Percentiles rank a stretch among this genome's conserved stretches.
Conservation (phyloP, 2,888 invertebrate species). For the Ennomos erosarius region DNA sequence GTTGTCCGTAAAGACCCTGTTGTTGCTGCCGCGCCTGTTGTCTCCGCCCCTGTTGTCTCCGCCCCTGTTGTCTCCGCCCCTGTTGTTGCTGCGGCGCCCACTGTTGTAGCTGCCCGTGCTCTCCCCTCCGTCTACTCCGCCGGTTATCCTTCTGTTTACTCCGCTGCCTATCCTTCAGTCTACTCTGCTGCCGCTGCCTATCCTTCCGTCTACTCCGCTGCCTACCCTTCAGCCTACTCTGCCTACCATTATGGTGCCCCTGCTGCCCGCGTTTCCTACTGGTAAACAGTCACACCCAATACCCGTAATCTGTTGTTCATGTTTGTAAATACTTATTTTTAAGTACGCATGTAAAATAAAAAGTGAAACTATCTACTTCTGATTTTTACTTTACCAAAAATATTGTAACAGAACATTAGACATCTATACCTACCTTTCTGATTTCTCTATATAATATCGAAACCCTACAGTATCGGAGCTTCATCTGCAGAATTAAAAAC, state of each 20-base stretch:
- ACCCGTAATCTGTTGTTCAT: slow-evolving; percentile 34
- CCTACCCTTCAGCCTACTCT: slow-evolving; percentile 25
- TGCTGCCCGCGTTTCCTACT: slow-evolving; percentile 39
- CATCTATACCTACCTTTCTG: too few species aligned
- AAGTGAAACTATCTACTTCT: slow-evolving; percentile 52
- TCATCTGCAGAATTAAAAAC: too few species aligned
- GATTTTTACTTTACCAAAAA: slow-evolving; percentile 6
- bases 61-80: slow-evolving; percentile 40
- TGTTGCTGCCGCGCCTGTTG: slow-evolving; percentile 54
- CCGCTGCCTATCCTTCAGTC: slow-evolving; percentile 30
- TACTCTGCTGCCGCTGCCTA: slow-evolving; percentile 13
- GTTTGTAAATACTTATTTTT: slow-evolving; percentile 50
- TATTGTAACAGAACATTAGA: too few species aligned
- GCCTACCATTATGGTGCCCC: slow-evolving; percentile 40
- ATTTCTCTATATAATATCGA: too few species aligned
- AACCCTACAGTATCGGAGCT: too few species aligned
- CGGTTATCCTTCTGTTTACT: slow-evolving; percentile 35
- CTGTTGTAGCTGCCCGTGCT: slow-evolving; percentile 42
- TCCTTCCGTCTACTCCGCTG: neutral
- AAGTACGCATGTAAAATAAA: slow-evolving; percentile 45
- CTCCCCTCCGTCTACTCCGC: slow-evolving; percentile 40
- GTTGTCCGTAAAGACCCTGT: slow-evolving; percentile 81
- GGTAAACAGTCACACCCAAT: slow-evolving; percentile 37
- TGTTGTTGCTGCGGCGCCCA: slow-evolving; percentile 43
- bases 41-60: slow-evolving; percentile 43